These are phyloP conservation scores for Spheniscus mendiculus DNA, from an alignment of 2,113 vertebrate species.

Conservation along the genomic window DNA sequence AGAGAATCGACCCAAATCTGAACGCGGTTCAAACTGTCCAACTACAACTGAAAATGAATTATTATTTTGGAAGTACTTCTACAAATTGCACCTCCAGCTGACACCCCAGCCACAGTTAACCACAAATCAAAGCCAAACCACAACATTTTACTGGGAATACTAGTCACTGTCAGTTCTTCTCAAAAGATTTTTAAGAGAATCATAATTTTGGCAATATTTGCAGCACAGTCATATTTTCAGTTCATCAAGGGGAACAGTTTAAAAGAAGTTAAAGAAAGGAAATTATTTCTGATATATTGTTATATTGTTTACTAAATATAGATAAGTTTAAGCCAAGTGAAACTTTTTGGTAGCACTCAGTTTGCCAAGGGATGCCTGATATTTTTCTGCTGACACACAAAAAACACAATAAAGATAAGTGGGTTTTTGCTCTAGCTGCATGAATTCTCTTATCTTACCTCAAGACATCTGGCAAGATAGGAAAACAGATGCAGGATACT, in stretches of 20 bases:
- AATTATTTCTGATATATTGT: not conserved
- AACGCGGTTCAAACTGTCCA: not conserved
- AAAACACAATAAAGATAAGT: not conserved
- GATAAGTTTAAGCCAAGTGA: not conserved
- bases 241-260: not conserved
- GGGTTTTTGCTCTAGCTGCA: not conserved
- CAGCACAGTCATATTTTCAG: not conserved
- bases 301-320: not conserved
- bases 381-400: not conserved
- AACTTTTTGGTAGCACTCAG: not conserved
- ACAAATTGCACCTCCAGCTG: slow-evolving; percentile 5
- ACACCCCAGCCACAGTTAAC: not conserved
- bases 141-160: not conserved
- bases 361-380: not conserved
- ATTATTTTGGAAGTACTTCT: slow-evolving; percentile 7
- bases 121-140: slow-evolving; percentile 42
- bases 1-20: not conserved
- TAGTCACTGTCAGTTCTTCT: not conserved
- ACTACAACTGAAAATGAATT: slow-evolving; percentile 1
- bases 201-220: not conserved
- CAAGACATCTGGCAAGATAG: slow-evolving; percentile 10
- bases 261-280: not conserved
- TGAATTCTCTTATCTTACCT: slow-evolving; percentile 6
- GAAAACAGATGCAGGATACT: not conserved
- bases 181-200: not conserved